Evolutionary conservation across 2,888 invertebrate species (phyloP).

Genomic region (Nezara viridula): DNA sequence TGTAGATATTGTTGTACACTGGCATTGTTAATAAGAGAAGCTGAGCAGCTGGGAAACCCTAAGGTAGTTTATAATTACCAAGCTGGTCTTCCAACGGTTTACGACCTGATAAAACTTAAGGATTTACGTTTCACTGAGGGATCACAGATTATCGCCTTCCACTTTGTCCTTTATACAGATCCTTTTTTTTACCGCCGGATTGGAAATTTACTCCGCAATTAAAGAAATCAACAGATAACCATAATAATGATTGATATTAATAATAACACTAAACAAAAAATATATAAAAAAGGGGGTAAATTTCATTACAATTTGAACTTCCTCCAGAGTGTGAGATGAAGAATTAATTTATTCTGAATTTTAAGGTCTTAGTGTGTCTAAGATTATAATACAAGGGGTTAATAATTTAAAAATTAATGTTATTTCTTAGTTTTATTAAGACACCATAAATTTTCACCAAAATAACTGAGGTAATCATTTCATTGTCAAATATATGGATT

Average conservation of each 20-base stretch:
- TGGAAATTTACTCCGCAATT: too few relatives aligned
- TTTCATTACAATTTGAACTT: too few relatives aligned
- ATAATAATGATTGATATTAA: too few relatives aligned
- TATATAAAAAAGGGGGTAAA: too few relatives aligned
- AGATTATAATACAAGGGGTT: too few relatives aligned
- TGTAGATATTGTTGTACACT: neutral
- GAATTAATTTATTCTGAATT: too few relatives aligned
- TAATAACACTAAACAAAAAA: neutral
- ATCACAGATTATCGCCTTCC: neutral
- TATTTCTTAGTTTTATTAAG: neutral
- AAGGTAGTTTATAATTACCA: neutral
- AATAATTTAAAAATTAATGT: too few relatives aligned
- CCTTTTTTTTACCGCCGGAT: neutral
- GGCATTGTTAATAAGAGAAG: neutral
- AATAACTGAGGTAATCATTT: neutral
- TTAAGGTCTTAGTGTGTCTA: too few relatives aligned
- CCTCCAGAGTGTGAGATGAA: too few relatives aligned
- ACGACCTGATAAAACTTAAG: constrained; percentile 3
- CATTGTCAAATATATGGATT: neutral
- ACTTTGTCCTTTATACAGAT: neutral
- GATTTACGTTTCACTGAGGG: neutral
- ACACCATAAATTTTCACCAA: neutral
- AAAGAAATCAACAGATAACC: too few relatives aligned
- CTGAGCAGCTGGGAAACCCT: neutral
- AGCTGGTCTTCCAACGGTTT: neutral